phyloP scores from a whole-genome alignment of 2,797 vertebrate genomes.

The Meriones psammophilus region DNA sequence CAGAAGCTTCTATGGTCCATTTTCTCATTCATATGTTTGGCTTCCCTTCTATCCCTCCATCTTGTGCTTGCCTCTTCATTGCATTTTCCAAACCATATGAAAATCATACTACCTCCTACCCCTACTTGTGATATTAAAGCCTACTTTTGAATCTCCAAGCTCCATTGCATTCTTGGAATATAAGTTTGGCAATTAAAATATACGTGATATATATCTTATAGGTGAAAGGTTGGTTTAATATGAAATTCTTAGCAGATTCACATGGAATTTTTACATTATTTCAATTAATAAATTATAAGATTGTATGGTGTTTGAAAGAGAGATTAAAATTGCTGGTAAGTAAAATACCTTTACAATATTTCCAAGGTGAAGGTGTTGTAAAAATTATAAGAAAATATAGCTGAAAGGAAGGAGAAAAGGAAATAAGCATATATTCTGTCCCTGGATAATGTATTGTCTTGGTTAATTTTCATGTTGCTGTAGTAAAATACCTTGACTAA shows the following conservation, averaged over 20 bases:
- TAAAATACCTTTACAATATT: constrained; percentile 41
- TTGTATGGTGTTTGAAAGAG: constrained; percentile 11
- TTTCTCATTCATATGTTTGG: not conserved
- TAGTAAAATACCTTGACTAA: not conserved
- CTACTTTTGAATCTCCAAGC: not conserved
- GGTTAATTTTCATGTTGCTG: not conserved
- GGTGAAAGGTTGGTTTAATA: not conserved
- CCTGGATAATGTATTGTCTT: not conserved
- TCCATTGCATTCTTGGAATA: not conserved
- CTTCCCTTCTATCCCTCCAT: not conserved
- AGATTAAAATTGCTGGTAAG: not conserved
- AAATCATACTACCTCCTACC: not conserved
- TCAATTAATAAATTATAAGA: constrained; percentile 41
- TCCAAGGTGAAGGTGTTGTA: not conserved
- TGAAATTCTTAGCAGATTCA: constrained; percentile 30
- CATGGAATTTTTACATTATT: not conserved
- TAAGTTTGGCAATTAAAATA: not conserved
- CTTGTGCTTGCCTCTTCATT: not conserved
- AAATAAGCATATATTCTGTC: not conserved
- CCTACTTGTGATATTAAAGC: not conserved
- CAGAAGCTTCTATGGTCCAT: not conserved
- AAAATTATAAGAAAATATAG: not conserved
- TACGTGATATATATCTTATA: not conserved
- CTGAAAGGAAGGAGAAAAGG: not conserved
- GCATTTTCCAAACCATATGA: not conserved